phyloP scores from a whole-genome alignment of 2,113 vertebrate genomes.

The Phrynosoma platyrhinos region DNA sequence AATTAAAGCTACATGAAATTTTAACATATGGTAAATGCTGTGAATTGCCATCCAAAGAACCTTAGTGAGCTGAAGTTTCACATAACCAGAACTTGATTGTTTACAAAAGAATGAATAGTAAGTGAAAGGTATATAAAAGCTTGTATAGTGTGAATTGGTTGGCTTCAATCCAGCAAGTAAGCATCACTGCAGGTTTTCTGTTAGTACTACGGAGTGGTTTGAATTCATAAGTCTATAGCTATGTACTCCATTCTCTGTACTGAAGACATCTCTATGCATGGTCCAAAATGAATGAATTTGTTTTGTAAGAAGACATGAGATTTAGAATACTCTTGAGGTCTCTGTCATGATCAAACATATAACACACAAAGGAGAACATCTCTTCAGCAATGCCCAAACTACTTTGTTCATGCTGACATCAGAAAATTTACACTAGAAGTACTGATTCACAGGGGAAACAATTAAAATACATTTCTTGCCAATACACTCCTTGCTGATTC shows the following conservation, averaged over 20 bases:
- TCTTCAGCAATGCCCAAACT: neutral
- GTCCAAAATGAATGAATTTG: neutral
- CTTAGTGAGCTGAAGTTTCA: conserved; percentile 21
- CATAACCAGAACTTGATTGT: neutral
- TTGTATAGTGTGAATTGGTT: neutral
- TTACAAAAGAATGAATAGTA: neutral
- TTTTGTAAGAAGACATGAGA: neutral
- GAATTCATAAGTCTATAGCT: neutral
- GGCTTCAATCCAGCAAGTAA: neutral
- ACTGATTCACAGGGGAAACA: neutral
- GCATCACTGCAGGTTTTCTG: neutral
- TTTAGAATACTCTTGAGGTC: neutral
- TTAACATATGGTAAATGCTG: conserved; percentile 39
- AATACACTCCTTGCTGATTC: neutral
- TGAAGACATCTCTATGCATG: neutral
- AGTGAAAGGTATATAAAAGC: neutral
- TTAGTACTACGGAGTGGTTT: neutral
- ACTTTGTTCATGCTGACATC: neutral
- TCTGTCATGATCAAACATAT: neutral
- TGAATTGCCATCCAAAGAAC: conserved; percentile 16
- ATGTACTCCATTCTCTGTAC: neutral
- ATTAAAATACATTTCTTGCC: neutral
- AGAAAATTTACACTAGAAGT: neutral
- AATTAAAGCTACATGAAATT: neutral
- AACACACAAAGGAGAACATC: neutral